Evolutionary conservation across 1,140 invertebrate species (phyloP), one percentile per base, ranked within the genome.

Genomic region (Orussus abietinus): DNA sequence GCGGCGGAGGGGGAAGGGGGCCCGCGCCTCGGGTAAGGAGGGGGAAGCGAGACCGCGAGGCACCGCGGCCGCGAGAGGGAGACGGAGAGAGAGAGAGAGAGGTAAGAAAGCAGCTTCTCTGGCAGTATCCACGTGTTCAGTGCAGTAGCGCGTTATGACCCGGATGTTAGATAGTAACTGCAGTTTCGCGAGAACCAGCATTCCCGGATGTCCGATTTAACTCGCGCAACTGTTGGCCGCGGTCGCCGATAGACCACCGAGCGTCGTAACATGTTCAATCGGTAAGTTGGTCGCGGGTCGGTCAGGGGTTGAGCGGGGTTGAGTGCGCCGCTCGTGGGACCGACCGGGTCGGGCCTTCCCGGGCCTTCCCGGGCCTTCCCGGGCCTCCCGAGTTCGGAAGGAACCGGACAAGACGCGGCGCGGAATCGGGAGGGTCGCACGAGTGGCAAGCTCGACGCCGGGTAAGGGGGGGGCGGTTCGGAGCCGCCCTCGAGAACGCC

Each of bases 61-160:
- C 11, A 12, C 15, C 34, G 17, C 11, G n/a, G 13, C 18, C 13
- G 34, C 18, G 34, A n/a, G 34, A 15, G 48, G 45, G 40, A 38
- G 51, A n/a, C 44, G 42, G 49, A 44, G 43, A 42, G 49, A 43
- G 33, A 38, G 48, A 47, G 42, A 31, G 47, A 49, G 58, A 62
- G 54, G 51, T 58, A 57, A 56, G 56, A 60, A 69, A 60, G 55
- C 62, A 67, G 65, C 59, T n/a, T n/a, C 65, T 64, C 60, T 52
- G 62, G 58, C 57, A 66, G 66, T 69, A 72, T 68, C 70, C 70
- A 73, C 70, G 70, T 73, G 70, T 72, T 72, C 68, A 72, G 65
- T 69, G 64, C 69, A 66, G 70, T 72, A 66, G 69, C 70, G 69
- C 68, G 69, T 74, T 74, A 74, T 74, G 70, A 74, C 71, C 71